Evolutionary conservation across 2,113 vertebrate species (phyloP).

Genomic region (Holacanthus passer): DNA sequence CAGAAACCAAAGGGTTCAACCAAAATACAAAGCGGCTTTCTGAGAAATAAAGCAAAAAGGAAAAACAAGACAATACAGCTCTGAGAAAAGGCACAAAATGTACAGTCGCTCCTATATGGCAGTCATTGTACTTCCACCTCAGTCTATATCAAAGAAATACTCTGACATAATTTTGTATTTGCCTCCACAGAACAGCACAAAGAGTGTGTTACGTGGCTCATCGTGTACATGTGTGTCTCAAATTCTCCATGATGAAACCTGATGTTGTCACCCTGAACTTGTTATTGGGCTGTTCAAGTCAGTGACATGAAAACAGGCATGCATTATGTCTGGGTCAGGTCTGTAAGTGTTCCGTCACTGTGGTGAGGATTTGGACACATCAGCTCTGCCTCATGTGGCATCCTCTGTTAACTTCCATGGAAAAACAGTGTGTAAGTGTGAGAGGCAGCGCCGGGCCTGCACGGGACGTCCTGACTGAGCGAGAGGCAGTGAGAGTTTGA

Average conservation of each 20-base stretch:
- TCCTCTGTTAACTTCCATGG: constrained; percentile 48
- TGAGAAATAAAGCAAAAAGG: background rate
- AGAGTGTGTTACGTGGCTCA: background rate
- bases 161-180: background rate
- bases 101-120: background rate
- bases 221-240: constrained; percentile 26
- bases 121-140: background rate
- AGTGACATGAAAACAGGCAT: constrained; percentile 11
- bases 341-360: constrained; percentile 60
- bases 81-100: background rate
- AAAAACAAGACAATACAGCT: background rate
- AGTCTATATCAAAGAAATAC: background rate
- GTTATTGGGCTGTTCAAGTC: constrained; percentile 32
- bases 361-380: constrained; percentile 47
- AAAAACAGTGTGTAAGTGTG: constrained; percentile 65
- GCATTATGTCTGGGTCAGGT: constrained; percentile 62
- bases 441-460: constrained; percentile 44
- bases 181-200: background rate
- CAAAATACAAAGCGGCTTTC: background rate
- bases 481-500: constrained; percentile 79
- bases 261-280: constrained; percentile 33
- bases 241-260: constrained; percentile 58
- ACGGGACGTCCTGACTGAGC: constrained; percentile 68
- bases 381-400: constrained; percentile 48
- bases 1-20: background rate